phyloP scores from a whole-genome alignment of 2,888 invertebrate species.

The Lithophane leautieri region DNA sequence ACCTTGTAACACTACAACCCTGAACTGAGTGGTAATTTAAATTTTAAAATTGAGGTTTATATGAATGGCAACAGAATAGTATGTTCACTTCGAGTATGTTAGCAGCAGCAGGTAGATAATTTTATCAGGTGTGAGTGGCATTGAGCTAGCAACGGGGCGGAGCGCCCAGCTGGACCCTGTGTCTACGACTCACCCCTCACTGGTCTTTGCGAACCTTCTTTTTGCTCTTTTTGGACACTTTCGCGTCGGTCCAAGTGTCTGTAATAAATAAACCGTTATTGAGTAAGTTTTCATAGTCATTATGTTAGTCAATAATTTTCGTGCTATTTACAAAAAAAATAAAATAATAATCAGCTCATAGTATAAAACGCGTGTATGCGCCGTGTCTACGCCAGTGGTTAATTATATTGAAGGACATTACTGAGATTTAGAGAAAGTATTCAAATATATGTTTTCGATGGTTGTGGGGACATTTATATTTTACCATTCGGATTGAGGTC shows the following conservation, averaged over 20 bases:
- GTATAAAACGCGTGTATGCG: neutral
- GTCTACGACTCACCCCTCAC: constrained; percentile 84
- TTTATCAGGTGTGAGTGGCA: constrained; percentile 83
- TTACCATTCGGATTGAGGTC: neutral
- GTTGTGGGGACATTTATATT: neutral
- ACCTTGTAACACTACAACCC: constrained; percentile 86
- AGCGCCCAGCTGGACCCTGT: constrained; percentile 76
- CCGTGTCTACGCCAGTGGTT: neutral
- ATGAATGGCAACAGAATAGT: constrained; percentile 65
- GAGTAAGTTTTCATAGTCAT: constrained; percentile 27
- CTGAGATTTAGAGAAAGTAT: neutral
- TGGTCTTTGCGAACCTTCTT: constrained; percentile 94
- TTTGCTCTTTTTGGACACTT: constrained; percentile 93
- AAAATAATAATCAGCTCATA: neutral
- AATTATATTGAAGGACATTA: neutral
- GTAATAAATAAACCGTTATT: constrained; percentile 64
- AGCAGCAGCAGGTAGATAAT: constrained; percentile 71
- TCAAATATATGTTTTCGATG: neutral
- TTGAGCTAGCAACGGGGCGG: constrained; percentile 84
- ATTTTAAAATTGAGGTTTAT: constrained; percentile 56
- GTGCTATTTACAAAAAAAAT: constrained; percentile 4
- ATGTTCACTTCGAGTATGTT: constrained; percentile 61
- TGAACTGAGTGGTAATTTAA: constrained; percentile 66
- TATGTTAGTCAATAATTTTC: constrained; percentile 7
- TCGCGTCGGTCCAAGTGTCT: constrained; percentile 95